Evolutionary conservation across 2,113 vertebrate genomes (phyloP).

Genomic region (Platysternon megacephalum): DNA sequence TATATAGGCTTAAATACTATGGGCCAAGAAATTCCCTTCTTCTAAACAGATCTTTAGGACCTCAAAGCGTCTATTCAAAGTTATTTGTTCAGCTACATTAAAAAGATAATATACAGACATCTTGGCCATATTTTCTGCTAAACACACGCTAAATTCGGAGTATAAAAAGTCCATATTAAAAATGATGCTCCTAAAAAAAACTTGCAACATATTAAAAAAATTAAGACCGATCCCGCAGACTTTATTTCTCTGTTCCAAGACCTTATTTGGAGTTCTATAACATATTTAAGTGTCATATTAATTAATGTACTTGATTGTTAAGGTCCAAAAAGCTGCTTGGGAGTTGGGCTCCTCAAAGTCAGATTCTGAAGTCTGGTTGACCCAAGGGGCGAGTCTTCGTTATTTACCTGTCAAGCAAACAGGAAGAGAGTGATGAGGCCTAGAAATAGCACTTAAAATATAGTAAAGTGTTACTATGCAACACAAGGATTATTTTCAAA

Average conservation of each 20-base stretch:
- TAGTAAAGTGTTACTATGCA: neutral
- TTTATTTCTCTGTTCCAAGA: neutral
- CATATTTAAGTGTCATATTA: neutral
- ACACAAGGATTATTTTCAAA: neutral
- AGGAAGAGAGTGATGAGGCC: neutral
- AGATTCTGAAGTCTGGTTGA: constrained; percentile 70
- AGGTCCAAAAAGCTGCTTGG: constrained; percentile 75
- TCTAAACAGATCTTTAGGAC: neutral
- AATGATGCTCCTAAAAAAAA: constrained; percentile 8
- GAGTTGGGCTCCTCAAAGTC: constrained; percentile 51
- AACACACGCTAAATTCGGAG: neutral
- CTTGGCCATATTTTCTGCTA: neutral
- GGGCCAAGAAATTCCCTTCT: neutral
- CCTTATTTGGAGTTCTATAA: neutral
- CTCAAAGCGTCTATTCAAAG: neutral
- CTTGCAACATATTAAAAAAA: neutral
- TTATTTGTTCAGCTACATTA: neutral
- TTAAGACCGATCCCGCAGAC: neutral
- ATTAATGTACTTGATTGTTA: constrained; percentile 1
- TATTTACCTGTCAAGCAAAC: constrained; percentile 60
- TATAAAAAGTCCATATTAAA: neutral
- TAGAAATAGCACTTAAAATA: neutral
- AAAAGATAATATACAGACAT: neutral
- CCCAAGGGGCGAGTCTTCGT: constrained; percentile 72
- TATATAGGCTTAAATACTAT: neutral